Base-by-base conservation (phyloP, 2,113 vertebrate genomes). In the Paedocypris sp. region DNA sequence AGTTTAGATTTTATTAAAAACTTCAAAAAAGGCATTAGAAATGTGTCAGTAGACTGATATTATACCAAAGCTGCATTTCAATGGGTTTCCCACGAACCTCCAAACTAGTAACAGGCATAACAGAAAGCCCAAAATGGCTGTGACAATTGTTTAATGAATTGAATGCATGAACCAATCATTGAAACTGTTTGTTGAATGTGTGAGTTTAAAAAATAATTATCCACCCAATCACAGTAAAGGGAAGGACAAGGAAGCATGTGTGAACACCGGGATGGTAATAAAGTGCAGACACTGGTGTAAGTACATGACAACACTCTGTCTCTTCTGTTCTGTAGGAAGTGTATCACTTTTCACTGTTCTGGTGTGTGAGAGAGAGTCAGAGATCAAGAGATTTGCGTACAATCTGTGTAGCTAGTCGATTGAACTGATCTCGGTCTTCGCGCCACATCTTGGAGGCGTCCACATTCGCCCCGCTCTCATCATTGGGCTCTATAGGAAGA, bases 371-470 rank as follows among this genome's bases (percentile, higher is more conserved):
- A 8, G 38, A 58, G 66, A 0, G 9, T 92, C 94, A 83, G 25
- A 75, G 2, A 5, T 63, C 87, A 3, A 98, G 84, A 1, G 94
- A 98, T 84, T 93, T 95, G 74, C 91, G 91, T 5, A 95, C 94
- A 0, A 91, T 90, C 81, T 91, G 92, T 79, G 91, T 88, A 68
- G 94, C 94, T 1, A 97, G 87, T 72, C 58, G 86, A 78, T 89
- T 88, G 41, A 98, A 98, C 42, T 97, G 94, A 49, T 91, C 89
- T 15, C 93, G 67, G 81, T 98, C 94, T 9, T 97, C 94, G 0
- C 94, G 85, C 94, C 94, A 98, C 94, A 98, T 97, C 62, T 97
- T 98, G 4, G 94, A 97, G 2, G 94, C 94, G 0, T 97, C 94
- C 1, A 98, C 94, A 0, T 98, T 98, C 0, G 94, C 94, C 0